phyloP scores from a whole-genome alignment of 2,797 vertebrate species.

The Micrastur ruficollis region DNA sequence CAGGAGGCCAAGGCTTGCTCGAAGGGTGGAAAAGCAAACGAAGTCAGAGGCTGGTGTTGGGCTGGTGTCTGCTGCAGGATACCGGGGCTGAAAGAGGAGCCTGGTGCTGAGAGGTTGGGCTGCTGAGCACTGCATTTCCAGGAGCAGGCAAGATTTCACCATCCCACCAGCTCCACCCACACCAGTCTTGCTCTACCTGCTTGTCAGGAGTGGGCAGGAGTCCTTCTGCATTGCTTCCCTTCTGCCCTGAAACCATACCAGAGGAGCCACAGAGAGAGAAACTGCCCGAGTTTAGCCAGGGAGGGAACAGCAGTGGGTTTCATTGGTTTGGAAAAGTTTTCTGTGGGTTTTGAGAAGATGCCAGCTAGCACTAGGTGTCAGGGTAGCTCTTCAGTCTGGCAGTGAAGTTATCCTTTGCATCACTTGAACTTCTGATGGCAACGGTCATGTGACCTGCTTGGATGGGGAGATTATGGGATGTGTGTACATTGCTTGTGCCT shows the following conservation, averaged over 20 bases:
- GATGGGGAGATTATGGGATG: background rate
- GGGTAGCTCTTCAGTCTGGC: background rate
- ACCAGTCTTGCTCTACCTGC: background rate
- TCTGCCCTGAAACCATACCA: background rate
- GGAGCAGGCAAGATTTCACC: background rate
- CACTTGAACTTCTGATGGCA: background rate
- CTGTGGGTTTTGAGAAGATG: background rate
- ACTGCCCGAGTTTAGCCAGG: background rate
- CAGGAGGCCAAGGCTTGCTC: background rate
- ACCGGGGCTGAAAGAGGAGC: background rate
- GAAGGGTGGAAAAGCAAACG: background rate
- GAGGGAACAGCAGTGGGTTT: background rate
- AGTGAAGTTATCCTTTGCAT: background rate
- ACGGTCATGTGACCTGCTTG: background rate
- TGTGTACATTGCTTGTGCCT: background rate
- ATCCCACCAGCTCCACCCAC: background rate
- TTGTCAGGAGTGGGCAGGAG: background rate
- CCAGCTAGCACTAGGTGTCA: background rate
- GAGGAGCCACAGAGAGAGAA: background rate
- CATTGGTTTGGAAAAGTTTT: background rate
- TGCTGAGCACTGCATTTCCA: background rate
- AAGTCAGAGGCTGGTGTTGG: background rate
- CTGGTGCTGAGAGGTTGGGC: background rate
- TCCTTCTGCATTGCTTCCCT: background rate
- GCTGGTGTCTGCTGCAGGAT: background rate